phyloP scores from a whole-genome alignment of 64 coral and sea anemone species.

The Montipora cactus region DNA sequence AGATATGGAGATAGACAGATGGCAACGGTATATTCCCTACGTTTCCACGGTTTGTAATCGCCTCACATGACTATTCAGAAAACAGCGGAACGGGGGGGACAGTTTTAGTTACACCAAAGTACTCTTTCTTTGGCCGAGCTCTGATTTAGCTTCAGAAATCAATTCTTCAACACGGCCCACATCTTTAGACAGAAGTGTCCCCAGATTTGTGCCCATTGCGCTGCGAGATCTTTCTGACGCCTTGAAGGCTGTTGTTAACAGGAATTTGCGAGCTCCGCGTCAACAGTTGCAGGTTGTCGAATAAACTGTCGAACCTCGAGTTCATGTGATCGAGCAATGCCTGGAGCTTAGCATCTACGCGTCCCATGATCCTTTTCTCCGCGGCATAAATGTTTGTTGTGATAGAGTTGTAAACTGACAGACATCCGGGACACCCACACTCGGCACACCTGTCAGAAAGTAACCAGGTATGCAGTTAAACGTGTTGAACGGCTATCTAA shows the following conservation, averaged over 20 bases:
- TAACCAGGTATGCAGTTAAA: neutral
- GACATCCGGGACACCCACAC: slow-evolving; percentile 96
- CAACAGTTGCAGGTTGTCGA: slow-evolving; percentile 47
- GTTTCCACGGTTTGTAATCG: no score
- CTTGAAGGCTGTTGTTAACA: slow-evolving; percentile 10
- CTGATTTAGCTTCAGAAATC: neutral
- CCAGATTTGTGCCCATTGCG: slow-evolving; percentile 12
- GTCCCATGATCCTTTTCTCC: slow-evolving; percentile 92
- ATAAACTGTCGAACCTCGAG: slow-evolving; percentile 78
- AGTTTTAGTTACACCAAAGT: no score
- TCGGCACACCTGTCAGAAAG: slow-evolving; percentile 66
- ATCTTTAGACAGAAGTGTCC: slow-evolving; percentile 16
- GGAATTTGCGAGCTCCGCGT: neutral
- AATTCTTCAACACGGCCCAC: neutral
- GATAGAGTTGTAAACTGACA: slow-evolving; percentile 95
- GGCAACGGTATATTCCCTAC: no score
- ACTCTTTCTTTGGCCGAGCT: no score
- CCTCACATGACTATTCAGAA: no score
- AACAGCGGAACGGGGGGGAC: no score
- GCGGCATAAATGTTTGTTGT: slow-evolving; percentile 93
- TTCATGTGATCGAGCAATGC: slow-evolving; percentile 82
- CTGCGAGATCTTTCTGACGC: slow-evolving; percentile 22
- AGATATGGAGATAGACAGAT: no score
- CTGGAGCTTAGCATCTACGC: slow-evolving; percentile 84
- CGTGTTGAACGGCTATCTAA: no score